Conservation (phyloP, 2,797 vertebrate species). For the Sorex maritimensis region DNA sequence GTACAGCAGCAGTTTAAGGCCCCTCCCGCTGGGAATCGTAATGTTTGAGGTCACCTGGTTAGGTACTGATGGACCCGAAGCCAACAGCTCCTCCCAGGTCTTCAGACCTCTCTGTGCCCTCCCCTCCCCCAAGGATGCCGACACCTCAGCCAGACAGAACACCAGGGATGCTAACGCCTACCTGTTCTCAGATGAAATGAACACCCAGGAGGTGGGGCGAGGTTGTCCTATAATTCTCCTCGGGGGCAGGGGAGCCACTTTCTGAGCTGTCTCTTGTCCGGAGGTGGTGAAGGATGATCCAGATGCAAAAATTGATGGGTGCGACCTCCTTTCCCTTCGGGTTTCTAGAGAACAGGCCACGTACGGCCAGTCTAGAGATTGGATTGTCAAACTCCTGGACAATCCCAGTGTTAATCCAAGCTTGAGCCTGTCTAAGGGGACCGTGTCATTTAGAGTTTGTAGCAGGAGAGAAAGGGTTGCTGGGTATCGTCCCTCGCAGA, state of each 20-base stretch:
- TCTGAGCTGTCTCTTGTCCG: neutral
- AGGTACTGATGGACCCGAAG: neutral
- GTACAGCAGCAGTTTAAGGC: no score
- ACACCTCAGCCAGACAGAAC: neutral
- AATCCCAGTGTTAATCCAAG: neutral
- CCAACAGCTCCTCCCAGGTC: neutral
- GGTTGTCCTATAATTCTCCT: neutral
- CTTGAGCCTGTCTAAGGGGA: neutral
- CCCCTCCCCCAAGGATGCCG: neutral
- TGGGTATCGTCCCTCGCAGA: neutral
- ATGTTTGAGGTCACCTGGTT: no score
- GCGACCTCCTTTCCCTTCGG: neutral
- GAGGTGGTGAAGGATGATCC: neutral
- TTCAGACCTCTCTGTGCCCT: neutral
- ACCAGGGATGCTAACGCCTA: no score
- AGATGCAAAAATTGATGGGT: neutral
- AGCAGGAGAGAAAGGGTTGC: neutral
- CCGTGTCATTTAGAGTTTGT: neutral
- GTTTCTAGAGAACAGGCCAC: neutral
- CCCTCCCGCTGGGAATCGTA: no score
- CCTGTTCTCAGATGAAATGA: neutral
- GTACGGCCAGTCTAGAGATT: neutral
- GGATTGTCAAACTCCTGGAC: neutral
- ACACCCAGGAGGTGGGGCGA: neutral
- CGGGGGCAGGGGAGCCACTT: constrained; percentile 29